Evolutionary conservation across 2,888 invertebrate genomes (phyloP).

Genomic region (Tuta absoluta): DNA sequence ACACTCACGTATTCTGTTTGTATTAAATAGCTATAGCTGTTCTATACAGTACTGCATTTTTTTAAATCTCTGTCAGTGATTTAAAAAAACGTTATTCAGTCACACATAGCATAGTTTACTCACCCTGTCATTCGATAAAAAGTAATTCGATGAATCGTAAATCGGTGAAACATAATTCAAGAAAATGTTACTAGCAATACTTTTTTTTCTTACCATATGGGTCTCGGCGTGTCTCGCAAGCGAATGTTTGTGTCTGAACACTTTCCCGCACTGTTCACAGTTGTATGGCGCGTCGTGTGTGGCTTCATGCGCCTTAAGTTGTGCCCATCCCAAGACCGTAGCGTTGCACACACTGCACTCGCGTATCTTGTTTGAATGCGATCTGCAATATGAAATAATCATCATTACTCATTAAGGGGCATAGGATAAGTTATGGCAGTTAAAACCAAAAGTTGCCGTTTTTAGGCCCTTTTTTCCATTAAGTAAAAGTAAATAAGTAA

Average conservation of each 20-base stretch:
- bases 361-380: slow-evolving; percentile 52
- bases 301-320: slow-evolving; percentile 53
- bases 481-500: too few relatives aligned
- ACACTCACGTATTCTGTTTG: too few relatives aligned
- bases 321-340: slow-evolving; percentile 46
- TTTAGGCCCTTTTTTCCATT: too few relatives aligned
- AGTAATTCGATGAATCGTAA: neutral
- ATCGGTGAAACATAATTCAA: neutral
- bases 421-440: too few relatives aligned
- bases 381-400: slow-evolving; percentile 39
- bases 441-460: too few relatives aligned
- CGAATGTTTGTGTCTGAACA: slow-evolving; percentile 70
- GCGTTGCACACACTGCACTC: slow-evolving; percentile 63
- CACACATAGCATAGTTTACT: neutral
- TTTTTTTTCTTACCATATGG: slow-evolving; percentile 52
- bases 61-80: too few relatives aligned
- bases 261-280: slow-evolving; percentile 66
- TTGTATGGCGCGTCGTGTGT: slow-evolving; percentile 51
- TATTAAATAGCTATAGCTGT: too few relatives aligned
- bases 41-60: too few relatives aligned
- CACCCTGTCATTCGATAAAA: neutral
- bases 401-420: too few relatives aligned
- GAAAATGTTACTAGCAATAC: too few relatives aligned
- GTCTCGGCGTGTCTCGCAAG: slow-evolving; percentile 71
- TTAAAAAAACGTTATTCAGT: neutral